Conservation (phyloP, 1,140 invertebrate genomes). For the Drosophila orena region DNA sequence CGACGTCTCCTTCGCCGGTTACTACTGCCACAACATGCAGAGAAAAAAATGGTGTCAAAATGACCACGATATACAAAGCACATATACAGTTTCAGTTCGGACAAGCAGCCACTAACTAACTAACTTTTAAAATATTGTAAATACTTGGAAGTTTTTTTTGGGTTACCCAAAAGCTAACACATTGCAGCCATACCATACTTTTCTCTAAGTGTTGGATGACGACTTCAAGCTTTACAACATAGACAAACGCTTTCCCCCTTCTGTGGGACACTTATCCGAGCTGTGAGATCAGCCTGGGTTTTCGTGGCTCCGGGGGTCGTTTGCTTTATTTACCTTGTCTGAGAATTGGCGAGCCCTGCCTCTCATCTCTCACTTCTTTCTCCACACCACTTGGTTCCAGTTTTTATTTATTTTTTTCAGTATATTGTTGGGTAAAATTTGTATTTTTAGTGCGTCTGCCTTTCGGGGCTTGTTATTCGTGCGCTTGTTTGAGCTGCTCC, state of each 20-base stretch:
- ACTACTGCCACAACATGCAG: constrained; percentile 8
- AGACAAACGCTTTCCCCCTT: constrained; percentile 7
- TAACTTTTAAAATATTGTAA: not conserved
- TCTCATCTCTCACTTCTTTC: not conserved
- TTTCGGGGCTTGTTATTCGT: too few relatives aligned
- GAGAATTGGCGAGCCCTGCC: constrained; percentile 42
- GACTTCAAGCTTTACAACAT: not conserved
- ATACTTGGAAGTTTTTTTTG: too few relatives aligned
- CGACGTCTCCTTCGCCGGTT: constrained; percentile 13
- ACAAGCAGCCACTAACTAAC: too few relatives aligned
- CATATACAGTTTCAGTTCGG: not conserved
- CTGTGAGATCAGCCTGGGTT: constrained; percentile 55
- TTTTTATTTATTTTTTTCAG: constrained; percentile 41
- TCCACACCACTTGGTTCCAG: constrained; percentile 41
- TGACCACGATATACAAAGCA: not conserved
- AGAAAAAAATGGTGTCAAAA: not conserved
- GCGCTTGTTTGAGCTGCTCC: not conserved
- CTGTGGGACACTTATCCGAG: constrained; percentile 60
- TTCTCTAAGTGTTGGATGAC: constrained; percentile 6
- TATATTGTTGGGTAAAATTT: constrained; percentile 46
- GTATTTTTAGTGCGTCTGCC: constrained; percentile 46
- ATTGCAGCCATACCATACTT: not conserved
- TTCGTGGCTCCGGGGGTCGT: constrained; percentile 42
- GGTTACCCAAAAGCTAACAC: too few relatives aligned
- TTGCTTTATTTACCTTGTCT: constrained; percentile 74